phyloP scores from a whole-genome alignment of 2,888 invertebrate species.

The Drosophila austrosaltans region DNA sequence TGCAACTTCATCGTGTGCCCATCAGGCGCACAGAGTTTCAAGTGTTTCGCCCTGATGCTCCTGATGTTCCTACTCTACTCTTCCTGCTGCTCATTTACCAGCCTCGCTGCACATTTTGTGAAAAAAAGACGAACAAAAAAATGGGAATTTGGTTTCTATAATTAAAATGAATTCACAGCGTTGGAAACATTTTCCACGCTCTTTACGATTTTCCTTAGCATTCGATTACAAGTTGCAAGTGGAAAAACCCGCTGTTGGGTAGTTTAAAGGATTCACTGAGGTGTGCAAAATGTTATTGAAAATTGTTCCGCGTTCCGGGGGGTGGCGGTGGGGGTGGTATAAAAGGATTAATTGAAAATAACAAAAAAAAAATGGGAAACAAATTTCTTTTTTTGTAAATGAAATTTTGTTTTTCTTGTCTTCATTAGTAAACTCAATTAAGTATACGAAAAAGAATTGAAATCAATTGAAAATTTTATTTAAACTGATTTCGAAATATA shows the following conservation, averaged over 20 bases:
- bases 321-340: not conserved
- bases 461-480: too few relatives aligned
- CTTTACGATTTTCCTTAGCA: constrained; percentile 44
- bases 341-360: constrained; percentile 8
- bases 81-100: constrained; percentile 61
- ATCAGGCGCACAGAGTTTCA: constrained; percentile 58
- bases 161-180: constrained; percentile 79
- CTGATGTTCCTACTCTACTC: constrained; percentile 17
- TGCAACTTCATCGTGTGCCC: constrained; percentile 74
- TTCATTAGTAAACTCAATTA: not conserved
- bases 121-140: constrained; percentile 26
- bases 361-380: not conserved
- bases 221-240: constrained; percentile 63
- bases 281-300: constrained; percentile 44
- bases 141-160: constrained; percentile 68
- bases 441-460: not conserved
- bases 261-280: constrained; percentile 41
- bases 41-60: constrained; percentile 55
- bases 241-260: constrained; percentile 56
- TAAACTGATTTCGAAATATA: too few relatives aligned
- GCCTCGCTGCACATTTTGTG: constrained; percentile 59
- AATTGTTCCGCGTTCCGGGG: not conserved
- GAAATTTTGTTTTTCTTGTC: not conserved
- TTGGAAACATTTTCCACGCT: constrained; percentile 60
- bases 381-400: not conserved